phyloP scores from a whole-genome alignment of 2,797 vertebrate species.

The Protosalanx chinensis region DNA sequence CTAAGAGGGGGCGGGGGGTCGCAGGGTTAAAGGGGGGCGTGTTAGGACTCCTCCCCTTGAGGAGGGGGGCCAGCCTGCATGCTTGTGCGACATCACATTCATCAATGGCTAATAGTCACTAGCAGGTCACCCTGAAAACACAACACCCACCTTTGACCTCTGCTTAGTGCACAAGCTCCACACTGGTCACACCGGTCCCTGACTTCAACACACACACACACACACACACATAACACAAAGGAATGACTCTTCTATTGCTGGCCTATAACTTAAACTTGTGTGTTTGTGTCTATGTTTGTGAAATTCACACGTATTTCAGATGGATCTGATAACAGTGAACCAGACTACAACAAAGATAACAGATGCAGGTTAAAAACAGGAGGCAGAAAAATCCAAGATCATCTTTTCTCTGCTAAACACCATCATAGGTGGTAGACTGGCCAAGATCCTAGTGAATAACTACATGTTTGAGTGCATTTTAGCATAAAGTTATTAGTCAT shows the following conservation, averaged over 20 bases:
- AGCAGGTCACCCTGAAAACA: conserved; percentile 85
- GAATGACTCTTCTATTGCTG: background rate
- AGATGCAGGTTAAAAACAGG: background rate
- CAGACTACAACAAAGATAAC: conserved; percentile 25
- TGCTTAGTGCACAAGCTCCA: conserved; percentile 65
- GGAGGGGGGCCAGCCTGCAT: conserved; percentile 74
- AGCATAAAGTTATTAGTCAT: conserved; percentile 40
- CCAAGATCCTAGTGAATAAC: conserved; percentile 50
- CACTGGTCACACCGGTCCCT: conserved; percentile 65
- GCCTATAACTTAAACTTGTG: background rate
- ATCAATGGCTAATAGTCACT: conserved; percentile 84
- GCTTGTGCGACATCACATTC: conserved; percentile 82
- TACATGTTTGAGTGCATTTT: conserved; percentile 28
- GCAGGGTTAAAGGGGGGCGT: conserved; percentile 65
- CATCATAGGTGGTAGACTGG: conserved; percentile 58
- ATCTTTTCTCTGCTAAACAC: conserved; percentile 41
- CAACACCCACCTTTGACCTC: conserved; percentile 80
- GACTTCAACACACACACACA: conserved; percentile 16
- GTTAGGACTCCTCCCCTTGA: conserved; percentile 74
- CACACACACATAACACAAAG: conserved; percentile 10
- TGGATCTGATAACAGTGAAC: background rate
- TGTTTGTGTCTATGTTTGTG: background rate
- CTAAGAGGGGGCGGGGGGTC: conserved; percentile 15
- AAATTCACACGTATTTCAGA: background rate
- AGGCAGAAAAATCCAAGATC: background rate